Conservation (phyloP, 2,113 vertebrate species). For the Spea bombifrons region DNA sequence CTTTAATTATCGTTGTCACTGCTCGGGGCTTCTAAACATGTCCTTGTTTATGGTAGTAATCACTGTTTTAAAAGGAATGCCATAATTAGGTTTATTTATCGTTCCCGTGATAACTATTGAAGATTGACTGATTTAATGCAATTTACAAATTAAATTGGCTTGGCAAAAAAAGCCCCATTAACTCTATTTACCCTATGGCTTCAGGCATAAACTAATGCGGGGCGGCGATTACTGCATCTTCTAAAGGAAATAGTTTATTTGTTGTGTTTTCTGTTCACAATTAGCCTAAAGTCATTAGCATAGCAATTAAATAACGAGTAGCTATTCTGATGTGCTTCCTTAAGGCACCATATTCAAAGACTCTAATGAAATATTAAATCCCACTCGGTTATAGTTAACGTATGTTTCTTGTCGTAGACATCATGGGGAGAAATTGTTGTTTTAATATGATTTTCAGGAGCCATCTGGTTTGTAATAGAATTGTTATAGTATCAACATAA, state of each 20-base stretch:
- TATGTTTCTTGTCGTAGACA: not conserved
- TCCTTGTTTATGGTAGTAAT: not conserved
- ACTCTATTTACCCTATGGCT: constrained; percentile 28
- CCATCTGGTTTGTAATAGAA: too few species aligned
- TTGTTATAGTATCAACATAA: too few species aligned
- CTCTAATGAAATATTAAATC: constrained; percentile 2
- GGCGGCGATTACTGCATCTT: constrained; percentile 31
- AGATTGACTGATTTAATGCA: constrained; percentile 33
- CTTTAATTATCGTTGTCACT: too few species aligned
- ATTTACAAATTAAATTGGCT: constrained; percentile 22
- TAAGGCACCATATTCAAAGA: not conserved
- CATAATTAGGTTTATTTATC: constrained; percentile 31
- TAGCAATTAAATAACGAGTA: constrained; percentile 38
- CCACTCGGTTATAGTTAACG: not conserved
- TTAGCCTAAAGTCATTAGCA: constrained; percentile 36
- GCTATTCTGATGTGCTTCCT: constrained; percentile 5
- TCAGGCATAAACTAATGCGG: constrained; percentile 22
- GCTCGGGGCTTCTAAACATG: not conserved
- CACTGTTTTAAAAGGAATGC: constrained; percentile 18
- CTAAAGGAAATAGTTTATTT: not conserved
- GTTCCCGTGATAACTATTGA: constrained; percentile 6
- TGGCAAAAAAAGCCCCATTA: constrained; percentile 24
- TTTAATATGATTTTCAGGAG: too few species aligned
- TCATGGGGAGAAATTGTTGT: not conserved
- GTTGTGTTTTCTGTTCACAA: constrained; percentile 24